Evolutionary conservation across 2,888 invertebrate genomes (phyloP).

Genomic region (Platycheirus albimanus): DNA sequence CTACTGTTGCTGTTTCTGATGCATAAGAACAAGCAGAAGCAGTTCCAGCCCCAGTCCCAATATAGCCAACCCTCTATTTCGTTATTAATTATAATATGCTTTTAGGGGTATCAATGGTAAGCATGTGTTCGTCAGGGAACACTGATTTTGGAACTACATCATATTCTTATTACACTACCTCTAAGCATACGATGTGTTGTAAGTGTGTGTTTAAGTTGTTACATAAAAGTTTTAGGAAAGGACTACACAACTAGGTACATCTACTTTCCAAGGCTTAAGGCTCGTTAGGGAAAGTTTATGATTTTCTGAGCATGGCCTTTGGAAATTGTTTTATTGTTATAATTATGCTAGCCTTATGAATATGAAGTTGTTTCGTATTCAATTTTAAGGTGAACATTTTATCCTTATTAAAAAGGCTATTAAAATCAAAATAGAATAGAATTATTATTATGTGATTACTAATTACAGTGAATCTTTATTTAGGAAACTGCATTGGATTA

Average conservation of each 20-base stretch:
- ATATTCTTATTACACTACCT: constrained; percentile 1
- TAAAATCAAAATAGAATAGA: too few species aligned
- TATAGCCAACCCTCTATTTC: constrained; percentile 41
- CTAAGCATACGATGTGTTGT: background rate
- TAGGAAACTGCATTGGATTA: too few species aligned
- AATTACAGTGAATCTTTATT: too few species aligned
- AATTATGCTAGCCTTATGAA: constrained; percentile 18
- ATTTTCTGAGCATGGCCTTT: constrained; percentile 45
- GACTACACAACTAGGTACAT: constrained; percentile 1
- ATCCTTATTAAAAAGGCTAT: background rate
- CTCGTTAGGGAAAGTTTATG: constrained; percentile 50
- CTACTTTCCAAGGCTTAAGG: constrained; percentile 35
- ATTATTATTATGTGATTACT: too few species aligned
- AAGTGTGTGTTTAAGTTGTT: background rate
- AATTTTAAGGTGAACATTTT: background rate
- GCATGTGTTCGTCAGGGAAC: constrained; percentile 64
- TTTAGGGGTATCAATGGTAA: constrained; percentile 65
- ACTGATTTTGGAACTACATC: constrained; percentile 58
- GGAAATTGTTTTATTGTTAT: constrained; percentile 45
- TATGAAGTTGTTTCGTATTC: constrained; percentile 2
- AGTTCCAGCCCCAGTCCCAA: constrained; percentile 4
- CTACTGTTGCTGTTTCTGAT: constrained; percentile 27
- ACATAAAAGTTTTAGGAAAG: background rate
- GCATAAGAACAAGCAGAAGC: constrained; percentile 19
- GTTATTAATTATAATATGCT: constrained; percentile 72